Conservation (phyloP, 2,888 invertebrate species). For the Scaptodrosophila latifasciaeformis region DNA sequence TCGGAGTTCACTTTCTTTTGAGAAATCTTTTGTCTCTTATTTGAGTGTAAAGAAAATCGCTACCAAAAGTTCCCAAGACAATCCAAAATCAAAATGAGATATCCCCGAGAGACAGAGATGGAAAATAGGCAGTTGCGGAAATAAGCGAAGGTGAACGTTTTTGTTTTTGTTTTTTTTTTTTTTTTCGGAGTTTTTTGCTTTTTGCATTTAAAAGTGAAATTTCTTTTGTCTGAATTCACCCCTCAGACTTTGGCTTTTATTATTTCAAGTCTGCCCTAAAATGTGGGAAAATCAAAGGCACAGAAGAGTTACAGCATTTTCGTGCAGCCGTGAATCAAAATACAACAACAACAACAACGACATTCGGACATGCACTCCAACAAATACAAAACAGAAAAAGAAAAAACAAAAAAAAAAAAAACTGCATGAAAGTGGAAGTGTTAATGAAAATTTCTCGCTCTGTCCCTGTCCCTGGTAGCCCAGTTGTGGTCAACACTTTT, state of each 20-base stretch:
- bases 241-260: constrained; percentile 18
- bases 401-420: constrained; percentile 7
- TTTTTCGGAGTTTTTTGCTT: too few relatives aligned
- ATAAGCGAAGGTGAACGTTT: constrained; percentile 64
- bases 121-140: constrained; percentile 52
- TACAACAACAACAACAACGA: too few relatives aligned
- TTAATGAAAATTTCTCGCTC: constrained; percentile 62
- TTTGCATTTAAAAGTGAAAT: constrained; percentile 67
- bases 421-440: constrained; percentile 52
- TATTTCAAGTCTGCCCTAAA: constrained; percentile 20
- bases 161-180: constrained; percentile 12
- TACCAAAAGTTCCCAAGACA: constrained; percentile 23
- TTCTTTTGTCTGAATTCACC: constrained; percentile 43
- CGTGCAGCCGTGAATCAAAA: too few relatives aligned
- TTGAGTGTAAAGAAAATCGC: not conserved
- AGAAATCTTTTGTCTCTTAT: constrained; percentile 7
- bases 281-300: constrained; percentile 54
- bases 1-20: constrained; percentile 22
- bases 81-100: constrained; percentile 8
- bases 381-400: too few relatives aligned
- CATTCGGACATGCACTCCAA: constrained; percentile 27
- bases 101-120: constrained; percentile 42
- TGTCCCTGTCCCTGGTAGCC: constrained; percentile 28
- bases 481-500: constrained; percentile 22
- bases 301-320: constrained; percentile 48